These are phyloP conservation scores for Drosophila falleni DNA, from an alignment of 2,888 invertebrate species.

Conservation along the genomic window DNA sequence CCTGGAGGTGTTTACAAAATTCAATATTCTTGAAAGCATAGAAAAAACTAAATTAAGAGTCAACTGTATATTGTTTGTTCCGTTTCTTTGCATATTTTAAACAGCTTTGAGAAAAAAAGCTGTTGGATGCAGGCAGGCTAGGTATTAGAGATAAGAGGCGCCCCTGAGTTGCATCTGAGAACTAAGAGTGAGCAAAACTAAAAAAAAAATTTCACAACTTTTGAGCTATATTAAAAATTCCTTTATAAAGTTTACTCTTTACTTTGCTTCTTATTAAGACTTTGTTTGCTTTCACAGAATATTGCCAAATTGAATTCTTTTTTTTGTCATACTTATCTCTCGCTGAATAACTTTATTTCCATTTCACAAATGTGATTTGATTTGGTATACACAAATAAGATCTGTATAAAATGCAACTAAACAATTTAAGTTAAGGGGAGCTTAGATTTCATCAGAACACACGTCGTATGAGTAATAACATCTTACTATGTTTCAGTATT, in stretches of 20 bases:
- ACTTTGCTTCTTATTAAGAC: slow-evolving; percentile 27
- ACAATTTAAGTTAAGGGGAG: not conserved
- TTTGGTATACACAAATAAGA: not conserved
- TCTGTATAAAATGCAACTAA: not conserved
- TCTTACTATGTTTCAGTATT: not conserved
- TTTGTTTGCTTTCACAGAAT: slow-evolving; percentile 30
- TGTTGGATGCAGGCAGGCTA: slow-evolving; percentile 40
- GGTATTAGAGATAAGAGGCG: slow-evolving; percentile 3
- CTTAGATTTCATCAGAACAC: not conserved
- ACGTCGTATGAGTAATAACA: slow-evolving; percentile 20
- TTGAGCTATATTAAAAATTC: slow-evolving; percentile 55
- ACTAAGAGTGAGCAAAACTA: not conserved
- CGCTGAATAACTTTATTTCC: slow-evolving; percentile 5
- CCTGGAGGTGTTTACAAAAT: slow-evolving; percentile 34
- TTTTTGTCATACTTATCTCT: slow-evolving; percentile 22
- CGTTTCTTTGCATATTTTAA: slow-evolving; percentile 29
- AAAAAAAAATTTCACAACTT: slow-evolving; percentile 27
- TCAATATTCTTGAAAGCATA: slow-evolving; percentile 19
- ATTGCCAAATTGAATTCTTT: slow-evolving; percentile 28
- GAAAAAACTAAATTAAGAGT: slow-evolving; percentile 6
- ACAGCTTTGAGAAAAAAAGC: slow-evolving; percentile 31
- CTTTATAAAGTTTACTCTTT: slow-evolving; percentile 47
- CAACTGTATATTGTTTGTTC: slow-evolving; percentile 10
- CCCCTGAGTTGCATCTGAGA: slow-evolving; percentile 2
- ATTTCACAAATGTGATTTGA: slow-evolving; percentile 19